Percentiles rank a stretch among this genome's conserved stretches.
Conservation (phyloP, 2,113 vertebrate genomes). For the Fulmarus glacialis region DNA sequence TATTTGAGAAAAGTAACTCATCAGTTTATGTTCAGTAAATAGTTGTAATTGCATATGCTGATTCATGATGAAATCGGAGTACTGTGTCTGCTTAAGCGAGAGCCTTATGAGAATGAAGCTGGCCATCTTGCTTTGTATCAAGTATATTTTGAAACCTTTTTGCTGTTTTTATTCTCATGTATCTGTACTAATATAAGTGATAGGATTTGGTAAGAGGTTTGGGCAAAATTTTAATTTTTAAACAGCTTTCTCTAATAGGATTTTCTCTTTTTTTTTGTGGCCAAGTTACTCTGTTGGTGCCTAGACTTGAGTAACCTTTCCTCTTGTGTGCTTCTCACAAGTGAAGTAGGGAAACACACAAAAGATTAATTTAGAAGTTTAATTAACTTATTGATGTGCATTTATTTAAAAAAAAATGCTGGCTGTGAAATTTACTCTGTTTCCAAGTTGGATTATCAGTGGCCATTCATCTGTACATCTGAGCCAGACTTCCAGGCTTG, state of each 20-base stretch:
- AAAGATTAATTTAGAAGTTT: background rate
- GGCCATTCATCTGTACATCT: background rate
- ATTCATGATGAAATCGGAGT: background rate
- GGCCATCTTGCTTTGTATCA: background rate
- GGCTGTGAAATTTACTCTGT: background rate
- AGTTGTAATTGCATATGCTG: background rate
- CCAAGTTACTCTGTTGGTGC: background rate
- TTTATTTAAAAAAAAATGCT: background rate
- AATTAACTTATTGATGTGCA: background rate
- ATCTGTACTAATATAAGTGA: background rate
- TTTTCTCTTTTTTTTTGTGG: background rate
- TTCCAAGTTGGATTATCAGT: background rate
- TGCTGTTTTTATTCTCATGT: background rate
- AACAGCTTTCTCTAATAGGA: background rate
- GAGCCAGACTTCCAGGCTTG: background rate
- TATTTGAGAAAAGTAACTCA: background rate
- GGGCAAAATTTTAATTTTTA: background rate
- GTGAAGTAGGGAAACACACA: background rate
- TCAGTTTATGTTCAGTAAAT: too few relatives aligned
- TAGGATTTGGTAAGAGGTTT: background rate
- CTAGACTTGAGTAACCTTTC: background rate
- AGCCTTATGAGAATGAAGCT: background rate
- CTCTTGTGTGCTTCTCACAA: background rate
- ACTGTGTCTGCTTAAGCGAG: background rate
- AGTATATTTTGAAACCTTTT: background rate